Evolutionary conservation across 2,888 invertebrate genomes (phyloP).

Genomic region (Polyploca ridens): DNA sequence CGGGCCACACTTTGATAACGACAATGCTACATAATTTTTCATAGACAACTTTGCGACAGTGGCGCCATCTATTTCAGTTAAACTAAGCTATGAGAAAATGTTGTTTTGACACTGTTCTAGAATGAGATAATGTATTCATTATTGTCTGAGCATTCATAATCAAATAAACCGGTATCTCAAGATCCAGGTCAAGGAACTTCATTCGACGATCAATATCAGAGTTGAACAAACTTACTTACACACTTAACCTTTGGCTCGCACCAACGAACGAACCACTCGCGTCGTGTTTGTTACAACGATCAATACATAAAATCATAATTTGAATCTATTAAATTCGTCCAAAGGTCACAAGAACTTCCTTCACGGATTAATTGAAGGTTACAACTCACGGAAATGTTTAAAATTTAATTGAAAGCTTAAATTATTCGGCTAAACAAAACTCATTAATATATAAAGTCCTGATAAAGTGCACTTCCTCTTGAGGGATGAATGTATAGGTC

Average conservation of each 20-base stretch:
- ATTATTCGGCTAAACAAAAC: neutral
- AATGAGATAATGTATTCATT: neutral
- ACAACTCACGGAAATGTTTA: neutral
- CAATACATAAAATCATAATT: neutral
- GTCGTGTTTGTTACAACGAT: neutral
- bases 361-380: neutral
- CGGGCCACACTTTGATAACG: too few relatives aligned
- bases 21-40: too few relatives aligned
- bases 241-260: neutral
- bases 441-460: too few relatives aligned
- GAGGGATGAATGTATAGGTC: too few relatives aligned
- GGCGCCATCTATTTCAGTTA: neutral
- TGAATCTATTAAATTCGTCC: neutral
- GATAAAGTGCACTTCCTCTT: too few relatives aligned
- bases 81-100: neutral
- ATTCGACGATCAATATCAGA: constrained; percentile 4
- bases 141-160: neutral
- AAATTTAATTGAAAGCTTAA: neutral
- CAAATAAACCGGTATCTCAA: constrained; percentile 3
- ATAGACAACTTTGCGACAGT: neutral
- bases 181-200: constrained; percentile 5
- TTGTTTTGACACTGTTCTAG: neutral
- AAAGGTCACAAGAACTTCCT: neutral
- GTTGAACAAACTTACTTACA: constrained; percentile 11
- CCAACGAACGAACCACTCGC: neutral